phyloP scores from a whole-genome alignment of 2,888 invertebrate species.

The Drosophila putrida region DNA sequence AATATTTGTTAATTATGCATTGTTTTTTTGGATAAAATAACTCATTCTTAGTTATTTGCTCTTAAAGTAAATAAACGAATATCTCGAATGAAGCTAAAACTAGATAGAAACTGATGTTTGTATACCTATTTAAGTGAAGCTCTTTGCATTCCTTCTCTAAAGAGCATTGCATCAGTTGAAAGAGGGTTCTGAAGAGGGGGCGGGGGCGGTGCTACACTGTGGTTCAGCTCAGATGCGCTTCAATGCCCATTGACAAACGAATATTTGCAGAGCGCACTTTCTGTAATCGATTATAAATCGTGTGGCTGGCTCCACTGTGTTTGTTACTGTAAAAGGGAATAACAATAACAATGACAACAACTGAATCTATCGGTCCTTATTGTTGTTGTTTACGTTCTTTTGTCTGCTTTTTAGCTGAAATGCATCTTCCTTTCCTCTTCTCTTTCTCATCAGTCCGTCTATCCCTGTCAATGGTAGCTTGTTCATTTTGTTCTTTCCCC shows the following conservation, averaged over 20 bases:
- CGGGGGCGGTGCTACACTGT: not conserved
- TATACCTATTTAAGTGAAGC: not conserved
- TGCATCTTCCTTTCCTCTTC: slow-evolving; percentile 36
- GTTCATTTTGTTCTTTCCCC: slow-evolving; percentile 37
- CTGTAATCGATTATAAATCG: slow-evolving; percentile 44
- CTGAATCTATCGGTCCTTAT: slow-evolving; percentile 28
- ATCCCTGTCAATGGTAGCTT: slow-evolving; percentile 33
- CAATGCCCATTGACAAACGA: slow-evolving; percentile 46
- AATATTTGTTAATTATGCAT: not conserved
- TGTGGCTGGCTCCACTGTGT: slow-evolving; percentile 24
- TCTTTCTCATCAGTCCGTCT: slow-evolving; percentile 16
- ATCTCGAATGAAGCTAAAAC: not conserved
- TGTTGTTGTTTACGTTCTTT: slow-evolving; percentile 39
- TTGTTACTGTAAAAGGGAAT: slow-evolving; percentile 4
- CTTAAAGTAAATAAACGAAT: not conserved
- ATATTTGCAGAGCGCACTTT: slow-evolving; percentile 29
- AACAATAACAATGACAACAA: slow-evolving; percentile 15
- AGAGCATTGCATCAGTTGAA: slow-evolving; percentile 1
- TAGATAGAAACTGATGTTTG: not conserved
- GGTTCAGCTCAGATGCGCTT: slow-evolving; percentile 10
- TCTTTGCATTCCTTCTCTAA: slow-evolving; percentile 3
- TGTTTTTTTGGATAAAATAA: not conserved
- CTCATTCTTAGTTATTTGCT: not conserved
- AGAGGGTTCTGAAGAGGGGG: not conserved
- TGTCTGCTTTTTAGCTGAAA: slow-evolving; percentile 45